Conservation (phyloP, 2,888 invertebrate genomes). For the Panopea generosa region DNA sequence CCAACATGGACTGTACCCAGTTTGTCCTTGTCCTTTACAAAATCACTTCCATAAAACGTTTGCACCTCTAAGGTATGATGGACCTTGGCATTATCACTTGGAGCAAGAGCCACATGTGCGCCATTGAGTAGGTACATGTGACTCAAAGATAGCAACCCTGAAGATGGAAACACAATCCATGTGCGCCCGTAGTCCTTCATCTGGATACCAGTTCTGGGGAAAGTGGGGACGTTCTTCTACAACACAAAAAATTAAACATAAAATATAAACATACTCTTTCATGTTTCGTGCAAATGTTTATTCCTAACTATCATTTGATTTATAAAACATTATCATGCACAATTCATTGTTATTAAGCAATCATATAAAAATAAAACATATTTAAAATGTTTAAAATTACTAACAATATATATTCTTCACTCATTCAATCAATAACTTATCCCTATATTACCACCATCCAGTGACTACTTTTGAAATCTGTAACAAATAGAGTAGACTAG, state of each 20-base stretch:
- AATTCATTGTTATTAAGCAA: no score
- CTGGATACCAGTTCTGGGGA: conserved; percentile 15
- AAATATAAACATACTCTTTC: not conserved
- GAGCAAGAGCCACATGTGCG: conserved; percentile 72
- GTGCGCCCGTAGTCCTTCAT: conserved; percentile 67
- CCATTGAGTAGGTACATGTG: conserved; percentile 69
- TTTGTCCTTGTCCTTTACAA: conserved; percentile 49
- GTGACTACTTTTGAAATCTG: no score
- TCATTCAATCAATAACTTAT: no score
- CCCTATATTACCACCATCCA: no score
- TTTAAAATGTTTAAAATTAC: no score
- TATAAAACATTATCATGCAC: no score
- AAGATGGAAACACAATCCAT: conserved; percentile 66
- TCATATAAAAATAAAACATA: no score
- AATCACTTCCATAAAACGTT: conserved; percentile 59
- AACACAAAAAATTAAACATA: not conserved
- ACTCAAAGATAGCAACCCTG: conserved; percentile 54
- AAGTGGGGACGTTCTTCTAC: conserved; percentile 31
- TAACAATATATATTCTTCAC: no score
- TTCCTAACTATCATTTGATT: no score
- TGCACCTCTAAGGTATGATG: conserved; percentile 51
- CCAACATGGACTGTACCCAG: conserved; percentile 72
- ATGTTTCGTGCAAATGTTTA: no score
- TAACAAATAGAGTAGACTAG: no score
- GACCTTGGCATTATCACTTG: conserved; percentile 29